Evolutionary conservation across 2,888 invertebrate genomes (phyloP).

Genomic region (Abrostola tripartita): DNA sequence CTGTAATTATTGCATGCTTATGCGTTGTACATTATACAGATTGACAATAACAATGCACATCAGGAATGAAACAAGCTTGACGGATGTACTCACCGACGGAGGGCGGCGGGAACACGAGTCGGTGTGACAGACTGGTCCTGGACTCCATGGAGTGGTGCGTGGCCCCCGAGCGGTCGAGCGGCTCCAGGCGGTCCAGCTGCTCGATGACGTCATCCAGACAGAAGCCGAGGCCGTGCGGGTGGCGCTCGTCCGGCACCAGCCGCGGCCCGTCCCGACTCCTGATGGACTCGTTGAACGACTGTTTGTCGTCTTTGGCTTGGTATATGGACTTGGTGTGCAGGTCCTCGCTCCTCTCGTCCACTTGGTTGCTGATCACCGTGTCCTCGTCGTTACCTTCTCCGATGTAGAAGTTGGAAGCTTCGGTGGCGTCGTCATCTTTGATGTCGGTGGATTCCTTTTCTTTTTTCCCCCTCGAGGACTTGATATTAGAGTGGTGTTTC

Average conservation of each 20-base stretch:
- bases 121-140: conserved; percentile 62
- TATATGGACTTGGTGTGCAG: conserved; percentile 53
- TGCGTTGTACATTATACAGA: conserved; percentile 1
- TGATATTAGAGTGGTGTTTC: conserved; percentile 81
- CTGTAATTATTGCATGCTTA: conserved; percentile 6
- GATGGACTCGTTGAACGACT: conserved; percentile 78
- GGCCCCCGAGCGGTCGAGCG: conserved; percentile 77
- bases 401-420: conserved; percentile 74
- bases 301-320: conserved; percentile 77
- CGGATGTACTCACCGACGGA: conserved; percentile 72
- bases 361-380: conserved; percentile 42
- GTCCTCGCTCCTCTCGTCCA: conserved; percentile 30
- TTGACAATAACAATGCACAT: conserved; percentile 1
- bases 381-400: conserved; percentile 65
- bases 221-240: conserved; percentile 62
- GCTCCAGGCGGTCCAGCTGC: conserved; percentile 63
- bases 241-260: conserved; percentile 67
- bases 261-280: conserved; percentile 69
- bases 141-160: conserved; percentile 75
- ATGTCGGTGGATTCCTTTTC: conserved; percentile 70
- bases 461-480: conserved; percentile 72
- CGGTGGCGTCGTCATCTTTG: conserved; percentile 78
- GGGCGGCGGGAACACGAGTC: conserved; percentile 72
- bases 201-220: conserved; percentile 67
- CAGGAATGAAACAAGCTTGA: background rate